Percentiles rank a stretch among this genome's conserved stretches.
Conservation (phyloP, 2,888 invertebrate genomes). For the Carabus problematicus region DNA sequence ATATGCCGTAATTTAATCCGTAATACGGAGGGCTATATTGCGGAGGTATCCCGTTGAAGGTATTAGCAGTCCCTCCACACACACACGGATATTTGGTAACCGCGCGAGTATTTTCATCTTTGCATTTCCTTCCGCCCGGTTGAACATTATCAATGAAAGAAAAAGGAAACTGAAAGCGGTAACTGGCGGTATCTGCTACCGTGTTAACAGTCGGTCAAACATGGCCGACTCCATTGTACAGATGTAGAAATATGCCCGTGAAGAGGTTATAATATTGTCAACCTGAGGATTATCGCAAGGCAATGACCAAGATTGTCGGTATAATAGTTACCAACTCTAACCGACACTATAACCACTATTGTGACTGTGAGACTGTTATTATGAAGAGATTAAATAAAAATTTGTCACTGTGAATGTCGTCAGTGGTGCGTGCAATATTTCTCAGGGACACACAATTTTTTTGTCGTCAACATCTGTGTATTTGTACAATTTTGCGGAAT, state of each 20-base stretch:
- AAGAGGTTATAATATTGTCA: conserved; percentile 15
- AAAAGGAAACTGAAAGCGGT: not conserved
- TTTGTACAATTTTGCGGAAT: not conserved
- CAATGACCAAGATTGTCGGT: not conserved
- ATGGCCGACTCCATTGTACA: conserved; percentile 3
- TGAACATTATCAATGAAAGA: conserved; percentile 11
- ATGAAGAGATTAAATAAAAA: conserved; percentile 19
- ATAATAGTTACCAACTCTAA: conserved; percentile 15
- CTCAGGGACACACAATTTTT: conserved; percentile 3
- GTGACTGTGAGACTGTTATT: conserved; percentile 18
- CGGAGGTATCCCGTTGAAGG: no score
- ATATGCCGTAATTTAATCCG: no score
- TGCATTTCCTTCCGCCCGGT: conserved; percentile 12
- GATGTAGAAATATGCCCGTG: conserved; percentile 2
- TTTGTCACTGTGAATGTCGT: conserved; percentile 15
- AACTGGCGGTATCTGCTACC: not conserved
- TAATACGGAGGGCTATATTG: no score
- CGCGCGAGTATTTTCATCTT: not conserved
- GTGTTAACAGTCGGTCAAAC: not conserved
- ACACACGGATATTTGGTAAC: no score
- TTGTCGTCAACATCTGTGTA: conserved; percentile 10
- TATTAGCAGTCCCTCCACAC: no score
- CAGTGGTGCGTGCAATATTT: conserved; percentile 15
- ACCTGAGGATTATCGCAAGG: not conserved
- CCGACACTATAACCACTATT: conserved; percentile 17